Conservation (phyloP, 2,113 vertebrate genomes). For the Camelus bactrianus region DNA sequence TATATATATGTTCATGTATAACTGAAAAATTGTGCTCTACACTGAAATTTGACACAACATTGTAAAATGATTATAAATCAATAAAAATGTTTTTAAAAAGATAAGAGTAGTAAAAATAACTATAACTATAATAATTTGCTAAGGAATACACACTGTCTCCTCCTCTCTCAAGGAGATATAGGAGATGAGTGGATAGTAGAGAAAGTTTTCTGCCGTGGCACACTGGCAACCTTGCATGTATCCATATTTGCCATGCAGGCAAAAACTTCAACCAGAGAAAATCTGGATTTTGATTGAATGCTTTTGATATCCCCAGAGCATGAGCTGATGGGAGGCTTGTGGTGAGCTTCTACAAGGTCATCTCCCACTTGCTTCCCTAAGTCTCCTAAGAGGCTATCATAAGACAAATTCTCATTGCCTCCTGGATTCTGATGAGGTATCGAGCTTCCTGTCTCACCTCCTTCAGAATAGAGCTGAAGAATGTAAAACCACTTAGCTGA, state of each 20-base stretch:
- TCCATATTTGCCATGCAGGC: background rate
- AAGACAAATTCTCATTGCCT: background rate
- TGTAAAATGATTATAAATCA: too few species aligned
- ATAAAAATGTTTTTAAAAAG: too few species aligned
- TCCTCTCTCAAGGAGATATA: background rate
- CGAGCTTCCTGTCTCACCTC: background rate
- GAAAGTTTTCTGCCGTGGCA: background rate
- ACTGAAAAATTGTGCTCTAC: too few species aligned
- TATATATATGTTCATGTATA: too few species aligned
- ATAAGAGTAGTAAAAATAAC: too few species aligned
- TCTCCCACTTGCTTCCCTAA: background rate
- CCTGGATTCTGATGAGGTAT: background rate
- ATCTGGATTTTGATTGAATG: background rate
- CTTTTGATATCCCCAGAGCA: background rate
- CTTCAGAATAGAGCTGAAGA: background rate
- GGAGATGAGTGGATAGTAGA: background rate
- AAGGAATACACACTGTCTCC: too few species aligned
- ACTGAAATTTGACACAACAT: too few species aligned
- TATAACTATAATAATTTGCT: too few species aligned
- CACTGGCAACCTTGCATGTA: background rate
- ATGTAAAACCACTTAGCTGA: background rate
- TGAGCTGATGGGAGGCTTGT: background rate
- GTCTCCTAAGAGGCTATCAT: background rate
- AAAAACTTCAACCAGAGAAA: background rate
- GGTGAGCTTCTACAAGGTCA: background rate